Base-by-base conservation (phyloP, 2,113 vertebrate species). In the Nanorana parkeri region DNA sequence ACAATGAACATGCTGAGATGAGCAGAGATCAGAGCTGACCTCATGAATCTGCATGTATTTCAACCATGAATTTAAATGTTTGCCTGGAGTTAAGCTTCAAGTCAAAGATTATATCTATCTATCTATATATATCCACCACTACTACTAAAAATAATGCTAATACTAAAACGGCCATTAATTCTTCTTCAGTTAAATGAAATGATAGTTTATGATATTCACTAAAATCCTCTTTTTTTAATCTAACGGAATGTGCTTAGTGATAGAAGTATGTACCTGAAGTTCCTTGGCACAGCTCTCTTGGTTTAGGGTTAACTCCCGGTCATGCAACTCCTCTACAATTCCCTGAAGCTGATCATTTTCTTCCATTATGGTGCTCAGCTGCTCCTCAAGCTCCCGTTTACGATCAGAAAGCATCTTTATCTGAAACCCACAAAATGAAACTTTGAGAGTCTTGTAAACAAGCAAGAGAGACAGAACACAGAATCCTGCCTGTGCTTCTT, bases 361-460 rank as follows among this genome's bases (percentile, higher is more conserved):
- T 89, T 98, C 95, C 81, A 97, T 91, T 86, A 95, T 92, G 80
- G 93, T 89, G 7, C 92, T 94, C 67, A 98, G 92, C 20, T 93
- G 94, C n/a, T 89, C 93, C 84, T 99, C 97, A 87, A 98, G 90
- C 88, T 98, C 97, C 84, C 92, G 91, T 88, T 98, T 99, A 84
- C 95, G 94, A 86, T 98, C 96, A 0, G 96, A 96, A 87, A 99
- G 94, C 96, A 97, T 96, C 90, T 96, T 97, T 91, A 99, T 98
- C 98, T 99, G 90, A 24, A 56, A 85, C 66, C 65, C 68, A 54
- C 32, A 78, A 69, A 86, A 77, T 61, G 10, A 2, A 0, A 5
- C n/a, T n/a, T n/a, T n/a, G n/a, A 67, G 78, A 74, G 84, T 63
- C 17, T 71, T 17, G 29, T 75, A 36, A 68, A 68, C 29, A 60